These are phyloP conservation scores for Charadrius vociferus DNA, from an alignment of 2,113 vertebrate species.

Conservation along the genomic window DNA sequence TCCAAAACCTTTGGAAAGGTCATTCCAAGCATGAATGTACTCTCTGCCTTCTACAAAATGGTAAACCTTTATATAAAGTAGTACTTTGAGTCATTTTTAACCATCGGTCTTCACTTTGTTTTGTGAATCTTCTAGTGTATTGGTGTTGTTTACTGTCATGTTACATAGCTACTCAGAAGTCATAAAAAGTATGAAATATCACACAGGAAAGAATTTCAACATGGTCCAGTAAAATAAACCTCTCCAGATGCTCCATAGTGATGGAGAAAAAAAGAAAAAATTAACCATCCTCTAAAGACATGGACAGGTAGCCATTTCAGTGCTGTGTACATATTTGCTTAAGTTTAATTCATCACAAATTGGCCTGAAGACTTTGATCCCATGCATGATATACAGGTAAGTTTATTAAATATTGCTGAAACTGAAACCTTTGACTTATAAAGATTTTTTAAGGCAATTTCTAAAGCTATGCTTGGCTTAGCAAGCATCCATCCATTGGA, in stretches of 20 bases:
- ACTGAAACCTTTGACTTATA: not conserved
- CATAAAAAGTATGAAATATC: not conserved
- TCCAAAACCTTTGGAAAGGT: not conserved
- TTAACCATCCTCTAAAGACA: not conserved
- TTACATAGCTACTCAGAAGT: not conserved
- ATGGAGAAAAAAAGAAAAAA: not conserved
- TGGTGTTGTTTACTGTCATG: not conserved
- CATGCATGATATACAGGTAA: not conserved
- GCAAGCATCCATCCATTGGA: not conserved
- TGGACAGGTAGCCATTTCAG: not conserved
- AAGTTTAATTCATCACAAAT: not conserved
- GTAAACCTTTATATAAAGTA: not conserved
- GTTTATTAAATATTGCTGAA: not conserved
- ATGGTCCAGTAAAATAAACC: not conserved
- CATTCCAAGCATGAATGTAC: not conserved
- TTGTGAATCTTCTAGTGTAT: not conserved
- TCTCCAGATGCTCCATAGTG: not conserved
- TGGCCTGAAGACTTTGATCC: not conserved
- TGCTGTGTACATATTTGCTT: not conserved
- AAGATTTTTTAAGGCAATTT: not conserved
- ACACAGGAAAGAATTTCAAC: not conserved
- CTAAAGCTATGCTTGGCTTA: not conserved
- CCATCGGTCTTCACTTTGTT: not conserved
- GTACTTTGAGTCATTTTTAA: not conserved
- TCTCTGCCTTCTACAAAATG: not conserved